Evolutionary conservation across 2,113 vertebrate genomes (phyloP), one percentile per base, ranked within the genome.

Genomic region (Romanogobio albipinnatus): DNA sequence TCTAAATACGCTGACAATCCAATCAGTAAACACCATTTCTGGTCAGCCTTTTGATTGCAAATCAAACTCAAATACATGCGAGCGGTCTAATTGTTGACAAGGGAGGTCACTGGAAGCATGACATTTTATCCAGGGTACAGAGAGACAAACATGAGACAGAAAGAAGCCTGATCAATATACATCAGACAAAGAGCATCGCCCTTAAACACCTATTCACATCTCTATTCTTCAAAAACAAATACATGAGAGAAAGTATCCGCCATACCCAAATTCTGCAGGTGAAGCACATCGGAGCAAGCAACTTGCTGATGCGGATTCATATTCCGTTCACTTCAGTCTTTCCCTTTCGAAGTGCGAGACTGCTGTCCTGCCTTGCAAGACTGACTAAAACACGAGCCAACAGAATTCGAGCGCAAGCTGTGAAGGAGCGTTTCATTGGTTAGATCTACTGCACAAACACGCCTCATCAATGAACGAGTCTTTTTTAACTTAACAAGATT

Each of bases 81-180:
- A 13, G 3, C 76, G 15, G 26, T 39, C 45, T 43, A 15, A 17
- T 17, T 68, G 26, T 59, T 45, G 26, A 86, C 29, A 39, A 39
- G 39, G 24, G n/a, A 59, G 51, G 68, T 56, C 77, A 58, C 39
- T 83, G 22, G 26, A 26, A 49, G 29, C 73, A 68, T 36, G 15
- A 39, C 24, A 84, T 51, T 85, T 76, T 66, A 86, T 82, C 80
- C 73, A 74, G 76, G 68, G 61, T 66, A 74, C 76, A 53, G 77
- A 84, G 53, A 53, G 79, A 84, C 61, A 89, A 88, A 87, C n/a
- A 68, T n/a, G 51, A 39, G 83, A 88, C 56, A 83, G 58, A 43
- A 17, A 24, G 51, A 58, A 56, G 10, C 45, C 53, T 58, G 82
- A 82, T 84, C 85, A 89, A 91, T 90, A 89, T 87, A 87, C 85